Conservation (phyloP, 2,113 vertebrate genomes). For the Oostethus manadensis region DNA sequence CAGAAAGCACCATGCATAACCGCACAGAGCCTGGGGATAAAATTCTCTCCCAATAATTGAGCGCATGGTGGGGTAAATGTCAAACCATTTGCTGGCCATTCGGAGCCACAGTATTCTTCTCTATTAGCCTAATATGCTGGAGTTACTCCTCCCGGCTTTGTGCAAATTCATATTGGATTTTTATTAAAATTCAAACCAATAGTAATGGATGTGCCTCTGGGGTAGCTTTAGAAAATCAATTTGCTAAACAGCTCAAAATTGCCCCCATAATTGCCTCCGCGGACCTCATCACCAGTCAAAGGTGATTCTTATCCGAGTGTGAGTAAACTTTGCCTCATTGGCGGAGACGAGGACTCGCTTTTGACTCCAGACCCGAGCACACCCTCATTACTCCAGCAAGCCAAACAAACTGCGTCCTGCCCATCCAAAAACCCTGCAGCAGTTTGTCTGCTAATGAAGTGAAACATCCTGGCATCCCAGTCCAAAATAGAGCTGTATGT, state of each 20-base stretch:
- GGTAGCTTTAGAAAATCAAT: slow-evolving; percentile 71
- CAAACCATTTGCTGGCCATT: slow-evolving; percentile 54
- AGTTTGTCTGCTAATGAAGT: slow-evolving; percentile 50
- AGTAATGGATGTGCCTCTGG: slow-evolving; percentile 66
- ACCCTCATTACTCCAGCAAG: slow-evolving; percentile 34
- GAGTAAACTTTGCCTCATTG: slow-evolving; percentile 47
- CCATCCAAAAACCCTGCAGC: slow-evolving; percentile 47
- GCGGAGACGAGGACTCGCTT: slow-evolving; percentile 11
- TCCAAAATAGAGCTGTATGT: slow-evolving; percentile 65
- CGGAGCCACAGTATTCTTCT: slow-evolving; percentile 49
- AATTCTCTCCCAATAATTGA: slow-evolving; percentile 53
- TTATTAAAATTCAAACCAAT: slow-evolving; percentile 68
- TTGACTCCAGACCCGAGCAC: slow-evolving; percentile 16
- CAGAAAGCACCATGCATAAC: slow-evolving; percentile 39
- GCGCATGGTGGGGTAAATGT: slow-evolving; percentile 58
- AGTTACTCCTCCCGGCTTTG: slow-evolving; percentile 59
- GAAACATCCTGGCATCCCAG: slow-evolving; percentile 55
- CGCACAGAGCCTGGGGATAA: slow-evolving; percentile 42
- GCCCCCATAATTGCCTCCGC: slow-evolving; percentile 59
- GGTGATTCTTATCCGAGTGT: slow-evolving; percentile 49
- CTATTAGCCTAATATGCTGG: slow-evolving; percentile 62
- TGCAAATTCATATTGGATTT: slow-evolving; percentile 69
- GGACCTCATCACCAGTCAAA: slow-evolving; percentile 53
- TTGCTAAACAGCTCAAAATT: slow-evolving; percentile 68
- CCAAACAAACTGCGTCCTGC: slow-evolving; percentile 28